Evolutionary conservation across 2,888 invertebrate genomes (phyloP), one percentile per base, ranked within the genome.

Genomic region (Falcaria lacertinaria): DNA sequence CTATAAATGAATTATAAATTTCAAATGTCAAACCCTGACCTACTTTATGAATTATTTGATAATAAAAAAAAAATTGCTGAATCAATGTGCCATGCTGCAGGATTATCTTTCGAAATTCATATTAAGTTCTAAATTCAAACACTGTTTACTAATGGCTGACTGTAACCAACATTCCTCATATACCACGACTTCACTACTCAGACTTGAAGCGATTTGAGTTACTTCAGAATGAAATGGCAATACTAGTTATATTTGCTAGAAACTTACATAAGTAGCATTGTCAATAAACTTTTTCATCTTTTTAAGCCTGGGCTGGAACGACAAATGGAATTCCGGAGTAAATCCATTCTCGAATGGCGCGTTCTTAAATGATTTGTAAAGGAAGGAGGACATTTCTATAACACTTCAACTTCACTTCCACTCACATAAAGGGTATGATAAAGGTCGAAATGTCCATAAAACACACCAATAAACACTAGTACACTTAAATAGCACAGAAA

Each of bases 291-390:
- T 72, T 50, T 78, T 71, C 28, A 80, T 57, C 42, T 72, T 71
- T 67, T 71, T 74, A 49, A 68, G 66, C 45, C 70, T 74, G 1
- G 69, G 54, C 50, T 61, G 59, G 34, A 74, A 60, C 11, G 69
- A 60, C 37, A 75, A 63, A 19, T 58, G 52, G 3, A 83, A 55
- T 33, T 80, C 71, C 1, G 85, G 83, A 0, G 80, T 63, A 41
- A 80, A 85, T 15, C 83, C 86, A 54, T 62, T 74, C 4, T 77
- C 74, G 48, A 85, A 85, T 0, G 84, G 85, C 0, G 81, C 73
- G 33, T 75, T 83, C 52, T 72, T 83, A 49, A 74, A 86, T 0
- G 85, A 70, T 67, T 80, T 88, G 43, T 85, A 86, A 11, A 86
- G 54, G 64, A 84, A 83, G n/a, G 82, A 75, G 37, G 77, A 71